A percentile compares a stretch with the other conserved stretches of the same genome.
phyloP scores from a whole-genome alignment of 2,888 invertebrate species.

The Pycnomerus fuliginosus region DNA sequence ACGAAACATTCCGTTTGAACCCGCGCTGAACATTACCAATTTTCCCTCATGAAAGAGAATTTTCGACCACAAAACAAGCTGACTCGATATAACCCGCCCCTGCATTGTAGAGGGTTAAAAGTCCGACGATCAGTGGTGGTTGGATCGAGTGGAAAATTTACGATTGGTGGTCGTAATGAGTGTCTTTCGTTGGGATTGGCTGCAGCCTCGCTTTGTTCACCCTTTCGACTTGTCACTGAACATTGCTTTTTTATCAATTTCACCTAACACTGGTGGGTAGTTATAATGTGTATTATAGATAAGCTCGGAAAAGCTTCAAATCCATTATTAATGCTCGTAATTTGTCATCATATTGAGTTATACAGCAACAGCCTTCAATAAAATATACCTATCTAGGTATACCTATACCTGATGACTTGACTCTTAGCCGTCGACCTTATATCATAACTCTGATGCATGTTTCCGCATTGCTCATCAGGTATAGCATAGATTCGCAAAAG shows the following conservation, averaged over 20 bases:
- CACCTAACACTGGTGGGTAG: conserved; percentile 12
- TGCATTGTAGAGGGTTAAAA: conserved; percentile 41
- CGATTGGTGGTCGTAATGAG: conserved; percentile 31
- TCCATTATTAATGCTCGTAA: conserved; percentile 25
- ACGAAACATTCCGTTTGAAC: too few species aligned
- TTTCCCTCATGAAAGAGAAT: conserved; percentile 11
- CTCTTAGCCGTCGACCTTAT: too few species aligned
- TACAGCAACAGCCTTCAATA: too few species aligned
- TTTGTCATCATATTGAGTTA: conserved; percentile 28
- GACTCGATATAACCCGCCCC: conserved; percentile 34
- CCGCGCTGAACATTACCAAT: conserved; percentile 7
- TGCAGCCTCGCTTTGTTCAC: conserved; percentile 39
- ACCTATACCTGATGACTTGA: too few species aligned
- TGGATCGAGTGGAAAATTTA: conserved; percentile 27
- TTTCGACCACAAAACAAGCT: conserved; percentile 26
- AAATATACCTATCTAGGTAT: too few species aligned
- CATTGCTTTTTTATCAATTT: conserved; percentile 29
- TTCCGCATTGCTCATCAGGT: too few species aligned
- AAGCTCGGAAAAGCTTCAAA: conserved; percentile 21
- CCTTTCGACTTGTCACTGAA: conserved; percentile 45
- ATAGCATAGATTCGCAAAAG: too few species aligned
- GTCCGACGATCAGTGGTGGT: conserved; percentile 42
- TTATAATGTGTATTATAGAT: conserved; percentile 26
- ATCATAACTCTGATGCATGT: too few species aligned
- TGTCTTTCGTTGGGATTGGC: conserved; percentile 23